phyloP scores from a whole-genome alignment of 2,113 vertebrate genomes.

The Xerus inauris region DNA sequence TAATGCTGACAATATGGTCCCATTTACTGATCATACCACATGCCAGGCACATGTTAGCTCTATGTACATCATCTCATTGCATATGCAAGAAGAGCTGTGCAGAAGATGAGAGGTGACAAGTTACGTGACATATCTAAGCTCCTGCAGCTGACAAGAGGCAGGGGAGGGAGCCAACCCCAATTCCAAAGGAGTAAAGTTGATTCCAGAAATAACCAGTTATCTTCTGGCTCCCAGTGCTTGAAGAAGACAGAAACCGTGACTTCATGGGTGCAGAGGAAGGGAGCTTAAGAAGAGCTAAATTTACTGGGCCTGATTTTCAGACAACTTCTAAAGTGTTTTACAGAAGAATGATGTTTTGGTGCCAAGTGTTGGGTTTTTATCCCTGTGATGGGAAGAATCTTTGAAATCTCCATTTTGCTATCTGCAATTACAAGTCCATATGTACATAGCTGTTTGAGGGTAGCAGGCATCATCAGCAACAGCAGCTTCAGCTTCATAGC shows the following conservation, averaged over 20 bases:
- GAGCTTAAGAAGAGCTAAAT: background rate
- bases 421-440: background rate
- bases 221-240: background rate
- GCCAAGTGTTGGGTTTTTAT: background rate
- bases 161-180: background rate
- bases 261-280: background rate
- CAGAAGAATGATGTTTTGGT: background rate
- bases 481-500: background rate
- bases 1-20: background rate
- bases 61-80: background rate
- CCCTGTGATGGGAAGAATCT: background rate
- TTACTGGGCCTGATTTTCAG: background rate
- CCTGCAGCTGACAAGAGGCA: background rate
- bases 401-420: background rate
- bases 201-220: slow-evolving; percentile 12
- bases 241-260: background rate
- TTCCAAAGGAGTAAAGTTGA: background rate
- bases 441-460: background rate
- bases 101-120: background rate
- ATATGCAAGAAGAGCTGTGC: background rate
- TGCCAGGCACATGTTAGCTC: background rate
- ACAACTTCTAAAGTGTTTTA: background rate
- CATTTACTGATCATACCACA: background rate
- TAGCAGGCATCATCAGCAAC: background rate
- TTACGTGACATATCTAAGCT: background rate